A percentile compares a stretch with the other conserved stretches of the same genome.
Evolutionary conservation across 1,140 invertebrate genomes (phyloP).

Genomic region (Meloidogyne hapla): DNA sequence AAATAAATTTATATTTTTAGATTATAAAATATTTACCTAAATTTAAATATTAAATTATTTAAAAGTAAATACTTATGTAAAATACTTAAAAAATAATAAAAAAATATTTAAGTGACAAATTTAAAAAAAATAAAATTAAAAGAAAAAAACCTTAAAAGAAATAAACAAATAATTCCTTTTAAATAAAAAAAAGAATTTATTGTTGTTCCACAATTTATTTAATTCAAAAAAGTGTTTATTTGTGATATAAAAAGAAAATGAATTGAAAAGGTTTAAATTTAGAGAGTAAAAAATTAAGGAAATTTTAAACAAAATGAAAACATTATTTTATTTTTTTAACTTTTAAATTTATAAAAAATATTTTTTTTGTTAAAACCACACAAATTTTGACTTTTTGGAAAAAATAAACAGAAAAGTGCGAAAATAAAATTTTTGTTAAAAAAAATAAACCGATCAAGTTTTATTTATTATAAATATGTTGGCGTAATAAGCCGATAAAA

Average conservation of each 20-base stretch:
- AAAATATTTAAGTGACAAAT: neutral
- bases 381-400: neutral
- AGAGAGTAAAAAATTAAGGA: neutral
- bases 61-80: neutral
- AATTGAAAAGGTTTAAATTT: neutral
- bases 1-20: neutral
- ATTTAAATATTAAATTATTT: neutral
- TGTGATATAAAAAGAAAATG: too few relatives aligned
- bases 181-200: neutral
- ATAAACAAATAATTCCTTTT: neutral
- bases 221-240: neutral
- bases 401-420: neutral
- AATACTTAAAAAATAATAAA: neutral
- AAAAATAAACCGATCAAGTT: neutral
- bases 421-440: neutral
- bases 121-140: neutral
- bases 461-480: neutral
- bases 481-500: neutral
- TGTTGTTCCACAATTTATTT: neutral
- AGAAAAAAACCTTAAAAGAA: neutral
- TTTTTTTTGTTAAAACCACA: neutral
- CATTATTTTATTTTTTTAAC: neutral
- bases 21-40: too few relatives aligned
- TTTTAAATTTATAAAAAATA: too few relatives aligned
- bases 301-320: too few relatives aligned